Evolutionary conservation across 2,113 vertebrate species (phyloP).

Genomic region (Grallaria varia): DNA sequence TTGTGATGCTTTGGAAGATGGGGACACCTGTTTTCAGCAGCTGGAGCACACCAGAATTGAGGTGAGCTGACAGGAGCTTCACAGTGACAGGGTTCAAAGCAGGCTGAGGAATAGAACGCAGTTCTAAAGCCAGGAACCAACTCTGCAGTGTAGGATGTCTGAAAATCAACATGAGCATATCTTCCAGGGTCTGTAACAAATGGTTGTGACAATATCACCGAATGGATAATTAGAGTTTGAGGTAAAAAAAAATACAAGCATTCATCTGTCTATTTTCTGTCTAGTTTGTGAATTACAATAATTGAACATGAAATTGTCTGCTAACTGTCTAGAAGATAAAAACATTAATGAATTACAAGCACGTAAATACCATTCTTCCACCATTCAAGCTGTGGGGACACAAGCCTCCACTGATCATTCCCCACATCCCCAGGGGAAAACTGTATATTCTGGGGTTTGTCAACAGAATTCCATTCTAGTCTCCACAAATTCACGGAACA

Average conservation of each 20-base stretch:
- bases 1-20: conserved; percentile 29
- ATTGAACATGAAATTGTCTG: not conserved
- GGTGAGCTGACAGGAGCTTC: conserved; percentile 77
- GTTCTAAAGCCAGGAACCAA: conserved; percentile 91
- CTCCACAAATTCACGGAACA: not conserved
- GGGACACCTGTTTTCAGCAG: conserved; percentile 75
- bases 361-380: not conserved
- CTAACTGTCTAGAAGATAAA: not conserved
- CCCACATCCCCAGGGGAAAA: not conserved
- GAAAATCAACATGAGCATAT: conserved; percentile 77
- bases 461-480: not conserved
- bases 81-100: conserved; percentile 79
- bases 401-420: not conserved
- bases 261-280: too few species aligned
- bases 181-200: conserved; percentile 77
- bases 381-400: not conserved
- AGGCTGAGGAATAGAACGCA: conserved; percentile 75
- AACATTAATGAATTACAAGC: not conserved
- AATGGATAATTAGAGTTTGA: not conserved
- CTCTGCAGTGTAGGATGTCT: conserved; percentile 83
- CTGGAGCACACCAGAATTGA: conserved; percentile 73
- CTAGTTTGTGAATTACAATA: not conserved
- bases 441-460: not conserved
- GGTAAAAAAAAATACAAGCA: not conserved
- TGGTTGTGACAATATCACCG: not conserved